Percentiles rank a stretch among this genome's conserved stretches.
These are phyloP conservation scores for Notothenia coriiceps DNA, from an alignment of 2,113 vertebrate species.

Conservation along the genomic window DNA sequence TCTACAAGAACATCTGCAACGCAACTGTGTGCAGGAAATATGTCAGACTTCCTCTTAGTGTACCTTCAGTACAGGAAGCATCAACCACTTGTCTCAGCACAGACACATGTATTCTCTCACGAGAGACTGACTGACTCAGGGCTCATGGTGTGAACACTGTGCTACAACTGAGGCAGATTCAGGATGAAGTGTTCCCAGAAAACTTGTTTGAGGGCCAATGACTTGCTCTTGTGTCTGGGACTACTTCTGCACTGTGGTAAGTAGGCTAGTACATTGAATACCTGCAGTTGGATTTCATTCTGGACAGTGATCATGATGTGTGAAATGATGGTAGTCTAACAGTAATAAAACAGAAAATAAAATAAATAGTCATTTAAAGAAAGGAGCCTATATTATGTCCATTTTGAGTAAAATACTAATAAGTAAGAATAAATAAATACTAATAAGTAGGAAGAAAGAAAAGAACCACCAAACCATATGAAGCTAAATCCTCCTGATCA, in stretches of 20 bases:
- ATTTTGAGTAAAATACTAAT: background rate
- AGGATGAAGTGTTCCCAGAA: slow-evolving; percentile 50
- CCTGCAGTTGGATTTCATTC: background rate
- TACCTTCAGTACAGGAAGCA: slow-evolving; percentile 28
- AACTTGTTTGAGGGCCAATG: background rate
- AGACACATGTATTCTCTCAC: background rate
- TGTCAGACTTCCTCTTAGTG: slow-evolving; percentile 57
- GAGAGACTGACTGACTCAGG: background rate
- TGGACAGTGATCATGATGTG: background rate
- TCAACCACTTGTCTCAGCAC: background rate
- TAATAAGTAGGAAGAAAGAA: background rate
- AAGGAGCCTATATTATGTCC: background rate
- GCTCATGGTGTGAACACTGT: background rate
- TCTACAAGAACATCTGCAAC: background rate
- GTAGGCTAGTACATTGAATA: slow-evolving; percentile 22
- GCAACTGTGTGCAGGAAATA: slow-evolving; percentile 25
- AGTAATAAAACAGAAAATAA: background rate
- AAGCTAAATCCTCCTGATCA: background rate
- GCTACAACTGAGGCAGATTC: slow-evolving; percentile 11
- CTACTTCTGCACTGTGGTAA: slow-evolving; percentile 58
- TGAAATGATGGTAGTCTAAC: background rate
- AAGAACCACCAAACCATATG: background rate
- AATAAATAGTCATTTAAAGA: background rate
- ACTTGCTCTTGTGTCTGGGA: slow-evolving; percentile 47
- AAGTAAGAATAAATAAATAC: background rate